A percentile compares a stretch with the other conserved stretches of the same genome.
phyloP scores from a whole-genome alignment of 64 coral and sea anemone species.

The Dendronephthya gigantea region DNA sequence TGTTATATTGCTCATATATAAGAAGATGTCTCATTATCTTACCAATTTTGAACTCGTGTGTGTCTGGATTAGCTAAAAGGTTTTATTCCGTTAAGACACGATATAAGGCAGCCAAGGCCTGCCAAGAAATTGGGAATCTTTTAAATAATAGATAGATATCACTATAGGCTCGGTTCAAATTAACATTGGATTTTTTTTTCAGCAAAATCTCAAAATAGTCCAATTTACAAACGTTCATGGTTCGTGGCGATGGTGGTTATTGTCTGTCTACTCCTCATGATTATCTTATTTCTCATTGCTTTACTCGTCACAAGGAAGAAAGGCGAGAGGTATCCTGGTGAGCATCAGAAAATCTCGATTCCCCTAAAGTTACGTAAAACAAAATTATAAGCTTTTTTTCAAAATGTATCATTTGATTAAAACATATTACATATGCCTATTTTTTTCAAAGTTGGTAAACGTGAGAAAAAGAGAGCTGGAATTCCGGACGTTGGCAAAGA shows the following conservation, averaged over 20 bases:
- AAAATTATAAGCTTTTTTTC: neutral
- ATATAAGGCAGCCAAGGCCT: too few species aligned
- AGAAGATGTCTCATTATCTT: too few species aligned
- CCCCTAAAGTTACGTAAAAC: neutral
- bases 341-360: neutral
- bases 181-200: neutral
- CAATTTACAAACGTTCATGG: neutral
- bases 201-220: neutral
- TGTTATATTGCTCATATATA: neutral
- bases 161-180: neutral
- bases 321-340: neutral
- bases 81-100: too few species aligned
- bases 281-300: neutral
- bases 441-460: neutral
- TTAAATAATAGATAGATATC: too few species aligned
- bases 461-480: constrained; percentile 11
- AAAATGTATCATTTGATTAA: neutral
- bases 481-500: neutral
- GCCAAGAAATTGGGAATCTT: neutral
- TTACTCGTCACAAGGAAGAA: neutral
- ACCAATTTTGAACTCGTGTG: too few species aligned
- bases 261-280: neutral
- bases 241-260: neutral
- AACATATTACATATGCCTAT: neutral
- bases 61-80: too few species aligned